These are phyloP conservation scores for Hydrotaea cyrtoneurina DNA, from an alignment of 2,888 invertebrate species.

Conservation along the genomic window DNA sequence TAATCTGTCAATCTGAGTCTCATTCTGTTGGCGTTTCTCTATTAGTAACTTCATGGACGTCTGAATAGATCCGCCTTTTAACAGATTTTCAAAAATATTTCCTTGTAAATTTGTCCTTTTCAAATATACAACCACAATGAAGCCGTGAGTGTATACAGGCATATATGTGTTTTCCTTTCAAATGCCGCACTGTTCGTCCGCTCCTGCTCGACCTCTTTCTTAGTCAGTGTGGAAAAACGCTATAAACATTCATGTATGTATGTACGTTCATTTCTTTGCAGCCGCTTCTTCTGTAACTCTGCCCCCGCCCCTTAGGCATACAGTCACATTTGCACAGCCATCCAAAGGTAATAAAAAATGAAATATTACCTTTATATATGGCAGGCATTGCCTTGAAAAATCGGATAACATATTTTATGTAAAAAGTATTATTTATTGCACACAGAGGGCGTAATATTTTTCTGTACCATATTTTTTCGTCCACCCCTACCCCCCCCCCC, in stretches of 20 bases:
- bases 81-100: too few relatives aligned
- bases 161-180: background rate
- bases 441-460: constrained; percentile 76
- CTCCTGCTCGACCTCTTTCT: background rate
- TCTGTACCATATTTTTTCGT: constrained; percentile 38
- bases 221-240: background rate
- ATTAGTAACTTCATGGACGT: too few relatives aligned
- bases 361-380: constrained; percentile 78
- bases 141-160: background rate
- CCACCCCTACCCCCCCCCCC: too few relatives aligned
- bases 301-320: constrained; percentile 13
- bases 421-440: constrained; percentile 79
- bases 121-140: too few relatives aligned
- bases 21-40: too few relatives aligned
- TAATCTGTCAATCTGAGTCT: too few relatives aligned
- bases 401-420: constrained; percentile 80
- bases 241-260: background rate
- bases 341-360: constrained; percentile 79
- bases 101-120: too few relatives aligned
- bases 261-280: background rate
- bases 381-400: constrained; percentile 79
- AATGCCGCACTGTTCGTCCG: background rate
- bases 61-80: too few relatives aligned
- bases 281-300: background rate
- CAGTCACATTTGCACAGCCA: constrained; percentile 35